phyloP scores from a whole-genome alignment of 1,140 invertebrate genomes.

The Bemisia tabaci region DNA sequence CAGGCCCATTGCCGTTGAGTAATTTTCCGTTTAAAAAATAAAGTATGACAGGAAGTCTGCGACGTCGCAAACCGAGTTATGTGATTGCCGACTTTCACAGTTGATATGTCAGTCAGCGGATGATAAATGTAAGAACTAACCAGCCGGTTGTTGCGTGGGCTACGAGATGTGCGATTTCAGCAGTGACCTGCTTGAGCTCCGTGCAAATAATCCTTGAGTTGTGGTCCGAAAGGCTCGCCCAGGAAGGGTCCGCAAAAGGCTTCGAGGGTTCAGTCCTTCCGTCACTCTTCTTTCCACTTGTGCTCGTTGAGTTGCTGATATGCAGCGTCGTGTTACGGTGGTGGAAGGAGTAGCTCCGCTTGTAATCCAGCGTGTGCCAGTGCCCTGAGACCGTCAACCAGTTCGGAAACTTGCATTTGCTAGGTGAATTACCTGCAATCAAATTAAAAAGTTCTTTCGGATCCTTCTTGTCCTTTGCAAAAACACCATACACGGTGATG shows the following conservation, averaged over 20 bases:
- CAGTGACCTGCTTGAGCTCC: not conserved
- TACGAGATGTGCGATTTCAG: not conserved
- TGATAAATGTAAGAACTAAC: not conserved
- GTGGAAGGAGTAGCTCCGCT: not conserved
- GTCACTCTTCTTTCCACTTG: not conserved
- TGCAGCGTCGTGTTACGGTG: not conserved
- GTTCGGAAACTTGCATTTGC: not conserved
- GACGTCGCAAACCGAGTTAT: no score
- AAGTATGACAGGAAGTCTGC: no score
- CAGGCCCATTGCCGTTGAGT: no score
- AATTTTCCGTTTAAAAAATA: no score
- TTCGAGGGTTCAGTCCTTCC: not conserved
- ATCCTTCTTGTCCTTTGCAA: no score
- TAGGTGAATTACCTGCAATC: not conserved
- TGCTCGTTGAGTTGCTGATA: not conserved
- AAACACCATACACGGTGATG: no score
- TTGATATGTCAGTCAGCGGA: no score
- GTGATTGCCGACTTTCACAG: no score
- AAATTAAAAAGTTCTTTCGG: no score
- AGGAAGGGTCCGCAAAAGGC: not conserved
- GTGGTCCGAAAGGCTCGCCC: not conserved
- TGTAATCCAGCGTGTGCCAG: not conserved
- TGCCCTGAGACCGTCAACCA: not conserved
- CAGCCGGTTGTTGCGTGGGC: not conserved
- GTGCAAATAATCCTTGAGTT: not conserved